These are phyloP conservation scores for Gracilinanus agilis DNA, from an alignment of 2,113 vertebrate genomes.

Conservation along the genomic window DNA sequence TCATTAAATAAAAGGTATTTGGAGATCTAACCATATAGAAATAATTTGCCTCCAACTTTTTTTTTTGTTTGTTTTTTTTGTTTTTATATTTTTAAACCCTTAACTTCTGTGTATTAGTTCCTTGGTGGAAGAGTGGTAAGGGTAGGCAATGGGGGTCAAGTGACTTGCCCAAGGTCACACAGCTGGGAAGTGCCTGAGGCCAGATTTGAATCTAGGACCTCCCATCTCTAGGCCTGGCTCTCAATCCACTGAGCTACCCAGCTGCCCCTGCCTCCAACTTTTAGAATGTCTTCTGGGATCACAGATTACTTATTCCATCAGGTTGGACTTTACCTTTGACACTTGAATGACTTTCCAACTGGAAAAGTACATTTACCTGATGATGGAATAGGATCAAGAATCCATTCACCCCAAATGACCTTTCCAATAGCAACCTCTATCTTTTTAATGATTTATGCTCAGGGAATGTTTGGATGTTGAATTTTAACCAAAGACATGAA, in stretches of 20 bases:
- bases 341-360: background rate
- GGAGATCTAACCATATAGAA: background rate
- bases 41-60: background rate
- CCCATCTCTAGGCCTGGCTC: no score
- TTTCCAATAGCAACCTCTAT: background rate
- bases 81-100: no score
- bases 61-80: no score
- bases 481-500: no score
- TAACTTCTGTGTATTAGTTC: no score
- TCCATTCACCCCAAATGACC: background rate
- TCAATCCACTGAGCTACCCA: no score
- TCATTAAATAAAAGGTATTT: background rate
- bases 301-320: background rate
- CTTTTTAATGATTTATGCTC: background rate
- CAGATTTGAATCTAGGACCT: no score
- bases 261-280: background rate
- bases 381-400: background rate
- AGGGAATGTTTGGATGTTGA: no score
- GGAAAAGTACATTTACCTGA: background rate
- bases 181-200: no score
- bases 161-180: no score
- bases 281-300: background rate
- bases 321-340: constrained; percentile 15
- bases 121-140: no score
- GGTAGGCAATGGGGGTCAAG: no score